These are phyloP conservation scores for Drosophila nr. medialis DNA, from an alignment of 2,888 invertebrate species.

Conservation along the genomic window DNA sequence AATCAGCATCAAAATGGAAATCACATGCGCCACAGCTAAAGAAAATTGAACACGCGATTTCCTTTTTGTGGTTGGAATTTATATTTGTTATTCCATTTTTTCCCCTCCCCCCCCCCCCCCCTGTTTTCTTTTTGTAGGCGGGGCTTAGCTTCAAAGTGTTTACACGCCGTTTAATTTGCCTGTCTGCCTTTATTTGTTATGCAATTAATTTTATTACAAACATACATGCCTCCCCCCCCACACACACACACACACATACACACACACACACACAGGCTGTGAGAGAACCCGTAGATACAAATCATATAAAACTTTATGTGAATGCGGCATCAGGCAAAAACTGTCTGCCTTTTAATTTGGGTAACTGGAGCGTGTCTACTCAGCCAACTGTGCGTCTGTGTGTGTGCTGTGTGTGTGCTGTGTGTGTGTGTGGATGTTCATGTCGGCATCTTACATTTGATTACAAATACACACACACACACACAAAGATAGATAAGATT, in stretches of 20 bases:
- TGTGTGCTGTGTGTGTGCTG: slow-evolving; percentile 22
- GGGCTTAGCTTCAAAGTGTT: slow-evolving; percentile 71
- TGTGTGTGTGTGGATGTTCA: slow-evolving; percentile 14
- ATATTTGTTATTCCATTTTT: not conserved
- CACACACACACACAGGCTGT: not conserved
- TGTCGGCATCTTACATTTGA: slow-evolving; percentile 55
- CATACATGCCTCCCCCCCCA: not conserved
- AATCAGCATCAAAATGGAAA: slow-evolving; percentile 67
- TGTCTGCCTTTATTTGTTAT: slow-evolving; percentile 76
- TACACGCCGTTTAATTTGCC: slow-evolving; percentile 76
- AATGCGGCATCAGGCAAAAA: slow-evolving; percentile 52
- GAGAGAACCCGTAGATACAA: slow-evolving; percentile 61
- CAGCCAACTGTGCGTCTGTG: slow-evolving; percentile 44
- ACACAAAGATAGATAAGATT: slow-evolving; percentile 24
- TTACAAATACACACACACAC: slow-evolving; percentile 39
- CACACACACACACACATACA: slow-evolving; percentile 1
- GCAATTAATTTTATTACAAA: slow-evolving; percentile 77
- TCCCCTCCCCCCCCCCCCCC: not conserved
- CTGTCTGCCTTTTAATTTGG: slow-evolving; percentile 63
- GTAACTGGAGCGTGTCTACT: slow-evolving; percentile 58
- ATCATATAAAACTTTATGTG: slow-evolving; percentile 71
- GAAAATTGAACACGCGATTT: slow-evolving; percentile 52
- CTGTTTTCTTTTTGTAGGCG: not conserved
- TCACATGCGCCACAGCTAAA: slow-evolving; percentile 49
- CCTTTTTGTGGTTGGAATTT: slow-evolving; percentile 39